phyloP scores from a whole-genome alignment of 2,888 invertebrate genomes.

The Myopa testacea region DNA sequence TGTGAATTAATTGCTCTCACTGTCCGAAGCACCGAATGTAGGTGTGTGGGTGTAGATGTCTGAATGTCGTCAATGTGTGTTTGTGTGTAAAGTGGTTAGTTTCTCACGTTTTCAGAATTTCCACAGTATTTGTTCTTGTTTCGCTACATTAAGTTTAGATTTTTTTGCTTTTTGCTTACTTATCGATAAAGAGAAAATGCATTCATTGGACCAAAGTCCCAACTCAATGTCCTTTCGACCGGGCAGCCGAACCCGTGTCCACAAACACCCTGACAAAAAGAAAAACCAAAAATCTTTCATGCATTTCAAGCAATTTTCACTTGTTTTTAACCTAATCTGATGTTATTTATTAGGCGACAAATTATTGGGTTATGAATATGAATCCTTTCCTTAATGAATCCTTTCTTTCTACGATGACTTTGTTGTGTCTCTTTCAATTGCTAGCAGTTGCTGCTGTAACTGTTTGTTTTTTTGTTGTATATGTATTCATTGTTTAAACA shows the following conservation, averaged over 20 bases:
- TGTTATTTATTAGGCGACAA: not conserved
- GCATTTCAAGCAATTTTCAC: no score
- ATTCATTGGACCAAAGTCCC: slow-evolving; percentile 5
- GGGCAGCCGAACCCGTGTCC: no score
- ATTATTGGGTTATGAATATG: slow-evolving; percentile 13
- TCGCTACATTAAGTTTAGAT: not conserved
- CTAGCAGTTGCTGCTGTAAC: slow-evolving; percentile 6
- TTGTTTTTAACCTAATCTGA: no score
- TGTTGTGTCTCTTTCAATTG: not conserved
- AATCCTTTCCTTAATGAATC: not conserved
- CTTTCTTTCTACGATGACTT: not conserved
- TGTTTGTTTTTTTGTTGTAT: not conserved
- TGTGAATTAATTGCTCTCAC: not conserved
- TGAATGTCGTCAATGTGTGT: no score
- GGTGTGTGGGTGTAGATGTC: not conserved
- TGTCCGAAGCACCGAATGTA: slow-evolving; percentile 4
- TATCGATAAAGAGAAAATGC: slow-evolving; percentile 34
- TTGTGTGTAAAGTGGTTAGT: no score
- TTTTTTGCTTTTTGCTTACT: slow-evolving; percentile 20
- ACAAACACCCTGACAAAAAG: no score
- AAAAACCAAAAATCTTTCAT: not conserved
- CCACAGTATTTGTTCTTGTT: slow-evolving; percentile 11
- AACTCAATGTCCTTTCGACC: slow-evolving; percentile 20
- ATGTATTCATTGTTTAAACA: slow-evolving; percentile 16
- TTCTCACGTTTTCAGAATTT: slow-evolving; percentile 17